phyloP scores from a whole-genome alignment of 2,797 vertebrate species.

The Notolabrus celidotus region DNA sequence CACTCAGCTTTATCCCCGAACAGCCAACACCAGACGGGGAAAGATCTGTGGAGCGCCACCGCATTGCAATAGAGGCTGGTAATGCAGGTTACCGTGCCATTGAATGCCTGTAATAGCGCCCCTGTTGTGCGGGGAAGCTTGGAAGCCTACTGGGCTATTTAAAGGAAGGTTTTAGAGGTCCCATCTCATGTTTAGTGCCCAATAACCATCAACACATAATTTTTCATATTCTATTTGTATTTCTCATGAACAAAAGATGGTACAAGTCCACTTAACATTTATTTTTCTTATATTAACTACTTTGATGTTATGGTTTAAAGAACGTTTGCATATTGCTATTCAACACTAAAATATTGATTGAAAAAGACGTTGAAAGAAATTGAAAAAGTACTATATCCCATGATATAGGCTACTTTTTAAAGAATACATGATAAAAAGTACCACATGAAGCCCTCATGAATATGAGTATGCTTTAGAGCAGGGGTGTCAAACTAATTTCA shows the following conservation, averaged over 20 bases:
- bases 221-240: slow-evolving; percentile 34
- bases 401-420: too few species aligned
- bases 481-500: too few species aligned
- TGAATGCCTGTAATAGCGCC: slow-evolving; percentile 55
- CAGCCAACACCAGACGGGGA: slow-evolving; percentile 41
- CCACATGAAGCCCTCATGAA: too few species aligned
- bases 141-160: slow-evolving; percentile 71
- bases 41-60: slow-evolving; percentile 55
- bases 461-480: too few species aligned
- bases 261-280: too few species aligned
- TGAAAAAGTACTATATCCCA: too few species aligned
- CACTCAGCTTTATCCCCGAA: slow-evolving; percentile 65
- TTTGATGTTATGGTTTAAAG: too few species aligned
- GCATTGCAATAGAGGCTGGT: slow-evolving; percentile 55
- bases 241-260: background rate
- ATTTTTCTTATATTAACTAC: too few species aligned
- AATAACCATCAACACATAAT: slow-evolving; percentile 51
- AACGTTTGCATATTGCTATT: too few species aligned
- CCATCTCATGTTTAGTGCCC: slow-evolving; percentile 20
- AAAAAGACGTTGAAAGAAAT: too few species aligned
- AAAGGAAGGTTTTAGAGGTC: slow-evolving; percentile 41
- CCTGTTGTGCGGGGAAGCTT: slow-evolving; percentile 38
- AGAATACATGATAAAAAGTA: too few species aligned
- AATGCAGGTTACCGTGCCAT: slow-evolving; percentile 73
- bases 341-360: too few species aligned